A percentile compares a stretch with the other conserved stretches of the same genome.
phyloP scores from a whole-genome alignment of 2,888 invertebrate genomes.

The Euplexia lucipara region DNA sequence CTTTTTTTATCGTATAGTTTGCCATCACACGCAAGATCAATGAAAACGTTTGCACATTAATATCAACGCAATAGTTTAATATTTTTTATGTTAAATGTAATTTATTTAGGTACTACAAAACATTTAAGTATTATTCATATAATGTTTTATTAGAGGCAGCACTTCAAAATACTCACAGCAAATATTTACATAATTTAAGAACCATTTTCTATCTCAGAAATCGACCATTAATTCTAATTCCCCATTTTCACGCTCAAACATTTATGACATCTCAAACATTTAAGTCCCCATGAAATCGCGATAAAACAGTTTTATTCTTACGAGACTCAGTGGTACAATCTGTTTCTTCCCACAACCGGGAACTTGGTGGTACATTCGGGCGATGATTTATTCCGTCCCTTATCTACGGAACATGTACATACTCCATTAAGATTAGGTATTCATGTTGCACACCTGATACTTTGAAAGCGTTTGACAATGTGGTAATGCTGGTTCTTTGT shows the following conservation, averaged over 20 bases:
- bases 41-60: neutral
- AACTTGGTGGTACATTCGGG: slow-evolving; percentile 81
- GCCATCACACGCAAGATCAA: too few species aligned
- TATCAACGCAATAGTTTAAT: too few species aligned
- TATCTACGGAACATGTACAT: slow-evolving; percentile 79
- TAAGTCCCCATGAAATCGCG: slow-evolving; percentile 64
- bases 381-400: slow-evolving; percentile 87
- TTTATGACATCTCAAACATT: slow-evolving; percentile 68
- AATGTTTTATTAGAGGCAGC: neutral
- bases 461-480: slow-evolving; percentile 79
- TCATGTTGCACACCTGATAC: slow-evolving; percentile 89
- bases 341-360: slow-evolving; percentile 86
- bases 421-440: slow-evolving; percentile 90
- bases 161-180: neutral
- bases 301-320: slow-evolving; percentile 66
- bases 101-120: neutral
- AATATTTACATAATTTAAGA: neutral
- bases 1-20: neutral
- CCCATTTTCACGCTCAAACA: slow-evolving; percentile 60
- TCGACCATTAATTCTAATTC: slow-evolving; percentile 28
- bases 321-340: slow-evolving; percentile 73
- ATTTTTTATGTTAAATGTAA: too few species aligned
- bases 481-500: slow-evolving; percentile 53
- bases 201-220: neutral
- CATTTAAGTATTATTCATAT: too few species aligned